Conservation (phyloP, 2,797 vertebrate species). For the Sebastes itinus region DNA sequence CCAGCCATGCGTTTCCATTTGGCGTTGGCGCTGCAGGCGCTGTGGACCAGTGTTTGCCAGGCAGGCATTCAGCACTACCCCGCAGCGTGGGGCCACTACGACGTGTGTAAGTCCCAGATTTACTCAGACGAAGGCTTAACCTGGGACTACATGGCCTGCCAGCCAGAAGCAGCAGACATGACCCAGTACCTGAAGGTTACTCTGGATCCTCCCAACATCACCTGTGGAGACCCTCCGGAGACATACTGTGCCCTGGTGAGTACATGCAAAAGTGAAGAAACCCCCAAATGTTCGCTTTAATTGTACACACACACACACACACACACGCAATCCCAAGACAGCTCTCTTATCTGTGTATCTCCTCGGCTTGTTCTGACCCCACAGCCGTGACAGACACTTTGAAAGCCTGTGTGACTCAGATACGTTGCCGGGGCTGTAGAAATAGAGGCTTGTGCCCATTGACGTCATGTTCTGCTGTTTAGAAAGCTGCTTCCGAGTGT, state of each 20-base stretch:
- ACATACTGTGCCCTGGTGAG: slow-evolving; percentile 98
- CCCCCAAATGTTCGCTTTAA: background rate
- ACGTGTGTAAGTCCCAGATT: slow-evolving; percentile 95
- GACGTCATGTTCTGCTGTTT: slow-evolving; percentile 58
- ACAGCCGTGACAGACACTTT: slow-evolving; percentile 33
- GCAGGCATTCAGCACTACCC: slow-evolving; percentile 92
- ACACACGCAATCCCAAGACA: background rate
- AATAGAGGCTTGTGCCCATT: slow-evolving; percentile 37
- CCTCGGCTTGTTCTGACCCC: slow-evolving; percentile 31
- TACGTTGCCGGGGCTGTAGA: slow-evolving; percentile 19
- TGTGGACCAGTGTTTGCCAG: slow-evolving; percentile 89
- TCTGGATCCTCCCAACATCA: slow-evolving; percentile 96
- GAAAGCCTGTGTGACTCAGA: slow-evolving; percentile 52
- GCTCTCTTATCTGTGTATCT: slow-evolving; percentile 18
- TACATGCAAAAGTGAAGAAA: slow-evolving; percentile 23
- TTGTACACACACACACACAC: background rate
- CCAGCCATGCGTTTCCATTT: slow-evolving; percentile 90
- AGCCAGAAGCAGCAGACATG: slow-evolving; percentile 96
- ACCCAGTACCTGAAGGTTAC: slow-evolving; percentile 94
- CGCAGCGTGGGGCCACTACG: slow-evolving; percentile 96
- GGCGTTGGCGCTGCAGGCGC: slow-evolving; percentile 90
- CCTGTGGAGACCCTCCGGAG: slow-evolving; percentile 97
- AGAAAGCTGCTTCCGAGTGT: slow-evolving; percentile 30
- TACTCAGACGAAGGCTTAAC: slow-evolving; percentile 95
- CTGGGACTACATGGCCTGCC: slow-evolving; percentile 99